Evolutionary conservation across 1,140 invertebrate species (phyloP), one percentile per base, ranked within the genome.

Genomic region (Mizuhopecten yessoensis): DNA sequence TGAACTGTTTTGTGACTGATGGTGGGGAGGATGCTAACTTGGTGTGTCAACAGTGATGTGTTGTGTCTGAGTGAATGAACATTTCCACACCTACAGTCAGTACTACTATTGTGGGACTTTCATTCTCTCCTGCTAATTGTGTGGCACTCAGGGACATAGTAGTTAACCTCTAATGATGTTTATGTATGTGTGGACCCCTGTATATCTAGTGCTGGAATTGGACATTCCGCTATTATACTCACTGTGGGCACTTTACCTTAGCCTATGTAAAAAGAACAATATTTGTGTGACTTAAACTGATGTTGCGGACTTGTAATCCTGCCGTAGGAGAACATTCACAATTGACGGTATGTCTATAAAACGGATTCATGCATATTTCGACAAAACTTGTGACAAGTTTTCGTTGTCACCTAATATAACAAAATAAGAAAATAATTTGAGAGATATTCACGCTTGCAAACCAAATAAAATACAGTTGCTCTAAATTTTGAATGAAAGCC

Each of bases 271-370:
- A 75, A 75, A 9, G 57, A 75, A 75, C 57, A 75, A 75, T 75
- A 75, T 75, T 75, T 75, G 57, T 75, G 57, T 75, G 57, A 75
- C 57, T 75, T 75, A 75, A n/a, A 7, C 36, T 39, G 57, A 75
- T 1, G 57, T 75, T 75, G 57, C 57, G 57, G 57, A 75, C 42
- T 29, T 75, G 57, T 75, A 75, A 75, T n/a, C 5, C 57, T 45
- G 57, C 9, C n/a, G 57, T 75, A 75, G 57, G 23, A n/a, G 9
- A 75, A 75, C 57, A 75, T 3, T n/a, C n/a, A n/a, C n/a, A n/a
- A n/a, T 75, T 75, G 57, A 75, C 57, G 57, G 57, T 75, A 75
- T 75, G 57, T 75, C n/a, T n/a, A n/a, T n/a, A n/a, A n/a, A n/a
- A n/a, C n/a, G n/a, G n/a, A n/a, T n/a, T n/a, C 57, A 75, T 75